Evolutionary conservation across 2,888 invertebrate genomes (phyloP).

Genomic region (Oxytorus armatus): DNA sequence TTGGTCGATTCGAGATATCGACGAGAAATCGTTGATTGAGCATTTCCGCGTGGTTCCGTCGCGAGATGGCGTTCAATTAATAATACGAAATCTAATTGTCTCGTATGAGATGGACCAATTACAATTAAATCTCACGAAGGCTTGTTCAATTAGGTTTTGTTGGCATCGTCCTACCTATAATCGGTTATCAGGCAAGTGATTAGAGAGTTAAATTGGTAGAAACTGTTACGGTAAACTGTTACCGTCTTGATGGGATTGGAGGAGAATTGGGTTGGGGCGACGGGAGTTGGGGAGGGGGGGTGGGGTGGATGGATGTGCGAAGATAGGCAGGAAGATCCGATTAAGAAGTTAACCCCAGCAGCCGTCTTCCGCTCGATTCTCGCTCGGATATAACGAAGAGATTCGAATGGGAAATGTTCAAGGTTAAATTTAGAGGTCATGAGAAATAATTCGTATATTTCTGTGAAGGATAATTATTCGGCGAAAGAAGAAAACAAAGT

Average conservation of each 20-base stretch:
- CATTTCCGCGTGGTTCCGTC: conserved; percentile 9
- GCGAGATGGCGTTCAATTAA: conserved; percentile 64
- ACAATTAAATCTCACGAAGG: conserved; percentile 61
- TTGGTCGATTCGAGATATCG: too few species aligned
- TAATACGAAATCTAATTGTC: conserved; percentile 70
- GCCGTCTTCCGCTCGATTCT: conserved; percentile 40
- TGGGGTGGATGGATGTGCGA: conserved; percentile 5
- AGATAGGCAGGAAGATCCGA: conserved; percentile 39
- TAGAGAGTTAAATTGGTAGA: conserved; percentile 70
- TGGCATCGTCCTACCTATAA: conserved; percentile 58
- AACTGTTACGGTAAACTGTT: too few species aligned
- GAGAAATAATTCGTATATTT: not conserved
- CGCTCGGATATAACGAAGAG: not conserved
- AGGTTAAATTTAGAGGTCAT: not conserved
- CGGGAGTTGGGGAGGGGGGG: not conserved
- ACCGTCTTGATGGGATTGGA: too few species aligned
- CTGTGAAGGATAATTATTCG: too few species aligned
- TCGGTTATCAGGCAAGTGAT: conserved; percentile 70
- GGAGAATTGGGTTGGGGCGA: not conserved
- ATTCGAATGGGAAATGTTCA: not conserved
- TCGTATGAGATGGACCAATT: conserved; percentile 61
- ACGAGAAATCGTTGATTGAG: not conserved
- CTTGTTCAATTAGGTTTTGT: conserved; percentile 53
- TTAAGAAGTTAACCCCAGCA: conserved; percentile 43
- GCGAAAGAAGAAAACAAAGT: too few species aligned